Evolutionary conservation across 2,888 invertebrate species (phyloP).

Genomic region (Latrodectus elegans): DNA sequence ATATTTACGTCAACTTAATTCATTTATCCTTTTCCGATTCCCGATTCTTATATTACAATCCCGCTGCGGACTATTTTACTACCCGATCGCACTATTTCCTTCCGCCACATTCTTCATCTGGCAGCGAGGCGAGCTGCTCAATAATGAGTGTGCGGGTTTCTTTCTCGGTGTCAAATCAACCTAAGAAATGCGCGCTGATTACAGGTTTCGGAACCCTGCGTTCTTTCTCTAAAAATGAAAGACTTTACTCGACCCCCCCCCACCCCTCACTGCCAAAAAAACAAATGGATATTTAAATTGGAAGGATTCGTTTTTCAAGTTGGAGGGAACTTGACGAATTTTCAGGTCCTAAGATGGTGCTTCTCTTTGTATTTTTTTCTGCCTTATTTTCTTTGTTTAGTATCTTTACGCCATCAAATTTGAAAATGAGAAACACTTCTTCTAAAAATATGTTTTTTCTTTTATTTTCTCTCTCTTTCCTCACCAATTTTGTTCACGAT

Average conservation of each 20-base stretch:
- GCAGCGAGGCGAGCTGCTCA: constrained; percentile 10
- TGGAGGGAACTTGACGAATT: constrained; percentile 49
- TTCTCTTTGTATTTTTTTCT: constrained; percentile 1
- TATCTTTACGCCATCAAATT: not conserved
- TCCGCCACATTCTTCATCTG: constrained; percentile 24
- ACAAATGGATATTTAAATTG: constrained; percentile 69
- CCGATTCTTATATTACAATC: not conserved
- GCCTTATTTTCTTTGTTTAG: constrained; percentile 17
- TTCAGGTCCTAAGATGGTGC: constrained; percentile 41
- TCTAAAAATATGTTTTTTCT: constrained; percentile 9
- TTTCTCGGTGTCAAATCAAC: constrained; percentile 66
- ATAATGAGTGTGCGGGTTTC: constrained; percentile 65
- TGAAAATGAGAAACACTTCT: constrained; percentile 42
- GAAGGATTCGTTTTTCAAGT: constrained; percentile 66
- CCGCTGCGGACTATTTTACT: constrained; percentile 2
- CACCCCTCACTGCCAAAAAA: constrained; percentile 37
- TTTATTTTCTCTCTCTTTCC: constrained; percentile 7
- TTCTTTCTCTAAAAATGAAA: constrained; percentile 53
- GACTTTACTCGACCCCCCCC: constrained; percentile 57
- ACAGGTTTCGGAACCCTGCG: constrained; percentile 48
- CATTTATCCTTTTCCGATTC: constrained; percentile 1
- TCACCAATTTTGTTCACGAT: constrained; percentile 30
- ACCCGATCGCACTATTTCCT: constrained; percentile 48
- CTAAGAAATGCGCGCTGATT: constrained; percentile 68
- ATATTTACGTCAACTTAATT: constrained; percentile 3